phyloP scores from a whole-genome alignment of 1,140 invertebrate species.

The Doryteuthis pealeii region DNA sequence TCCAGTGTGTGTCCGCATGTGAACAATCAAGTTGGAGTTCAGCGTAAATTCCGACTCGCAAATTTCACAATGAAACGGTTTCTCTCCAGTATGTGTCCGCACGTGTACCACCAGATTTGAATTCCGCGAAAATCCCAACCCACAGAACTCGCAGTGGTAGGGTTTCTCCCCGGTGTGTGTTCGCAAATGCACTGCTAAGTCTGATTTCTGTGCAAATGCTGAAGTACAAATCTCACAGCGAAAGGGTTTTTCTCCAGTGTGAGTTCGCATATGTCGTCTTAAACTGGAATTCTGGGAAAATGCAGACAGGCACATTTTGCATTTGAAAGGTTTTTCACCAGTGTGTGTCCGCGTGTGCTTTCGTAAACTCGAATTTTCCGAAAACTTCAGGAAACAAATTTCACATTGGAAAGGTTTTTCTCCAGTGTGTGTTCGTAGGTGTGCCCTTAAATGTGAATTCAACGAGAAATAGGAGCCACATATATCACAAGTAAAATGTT shows the following conservation, averaged over 20 bases:
- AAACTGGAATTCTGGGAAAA: slow-evolving; percentile 93
- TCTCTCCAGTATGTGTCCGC: too few relatives aligned
- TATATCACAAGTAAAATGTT: neutral
- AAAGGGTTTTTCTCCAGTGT: slow-evolving; percentile 97
- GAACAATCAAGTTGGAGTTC: too few relatives aligned
- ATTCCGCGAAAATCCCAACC: too few relatives aligned
- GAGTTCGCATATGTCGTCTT: slow-evolving; percentile 89
- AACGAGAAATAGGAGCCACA: neutral
- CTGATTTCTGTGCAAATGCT: slow-evolving; percentile 49
- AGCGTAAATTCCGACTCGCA: too few relatives aligned
- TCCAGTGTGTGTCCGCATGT: too few relatives aligned
- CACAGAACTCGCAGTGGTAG: too few relatives aligned
- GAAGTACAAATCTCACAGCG: slow-evolving; percentile 84
- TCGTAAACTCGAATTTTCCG: neutral
- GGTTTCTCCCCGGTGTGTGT: neutral
- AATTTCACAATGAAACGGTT: too few relatives aligned
- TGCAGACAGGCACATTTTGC: slow-evolving; percentile 86
- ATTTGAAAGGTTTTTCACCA: slow-evolving; percentile 64
- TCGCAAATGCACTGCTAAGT: slow-evolving; percentile 16
- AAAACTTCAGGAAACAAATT: neutral
- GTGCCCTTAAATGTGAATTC: neutral
- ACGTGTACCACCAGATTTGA: too few relatives aligned
- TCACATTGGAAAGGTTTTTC: neutral
- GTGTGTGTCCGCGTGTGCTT: slow-evolving; percentile 63
- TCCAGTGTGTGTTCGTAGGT: neutral